Conservation (phyloP, 1,140 invertebrate species). For the Odontomachus brunneus region DNA sequence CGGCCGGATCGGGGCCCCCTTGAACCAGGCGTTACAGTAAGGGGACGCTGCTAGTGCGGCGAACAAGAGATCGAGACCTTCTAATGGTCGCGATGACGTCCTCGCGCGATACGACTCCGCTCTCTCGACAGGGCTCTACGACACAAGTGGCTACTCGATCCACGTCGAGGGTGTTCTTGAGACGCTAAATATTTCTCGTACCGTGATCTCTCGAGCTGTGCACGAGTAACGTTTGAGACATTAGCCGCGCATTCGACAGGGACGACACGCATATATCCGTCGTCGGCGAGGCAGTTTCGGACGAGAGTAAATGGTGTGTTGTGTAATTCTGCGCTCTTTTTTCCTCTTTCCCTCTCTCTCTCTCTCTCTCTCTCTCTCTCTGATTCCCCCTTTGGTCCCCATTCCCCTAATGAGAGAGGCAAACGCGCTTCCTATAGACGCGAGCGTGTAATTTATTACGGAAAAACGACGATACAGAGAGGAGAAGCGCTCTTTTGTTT, state of each 20-base stretch:
- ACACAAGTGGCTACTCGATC: slow-evolving; percentile 60
- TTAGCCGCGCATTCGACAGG: not conserved
- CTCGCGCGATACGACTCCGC: slow-evolving; percentile 51
- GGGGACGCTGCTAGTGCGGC: slow-evolving; percentile 16
- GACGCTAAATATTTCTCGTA: slow-evolving; percentile 42
- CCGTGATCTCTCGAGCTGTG: slow-evolving; percentile 13
- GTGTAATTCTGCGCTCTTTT: too few species aligned
- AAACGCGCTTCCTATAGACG: not conserved
- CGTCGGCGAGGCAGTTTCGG: not conserved
- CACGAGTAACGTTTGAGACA: slow-evolving; percentile 3
- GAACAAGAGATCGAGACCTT: slow-evolving; percentile 64
- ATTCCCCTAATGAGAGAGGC: not conserved
- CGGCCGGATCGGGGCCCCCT: slow-evolving; percentile 27
- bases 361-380: too few species aligned
- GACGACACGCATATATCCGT: not conserved
- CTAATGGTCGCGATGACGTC: slow-evolving; percentile 72
- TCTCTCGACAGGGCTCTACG: slow-evolving; percentile 49
- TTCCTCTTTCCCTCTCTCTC: too few species aligned
- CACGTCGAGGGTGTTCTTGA: slow-evolving; percentile 43
- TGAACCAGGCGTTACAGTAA: slow-evolving; percentile 54
- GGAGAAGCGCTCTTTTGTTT: not conserved
- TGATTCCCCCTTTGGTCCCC: too few species aligned
- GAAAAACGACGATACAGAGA: not conserved
- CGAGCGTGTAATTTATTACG: not conserved
- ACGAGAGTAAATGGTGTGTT: not conserved